Conservation (phyloP, 2,888 invertebrate species). For the Lamproptera curius region DNA sequence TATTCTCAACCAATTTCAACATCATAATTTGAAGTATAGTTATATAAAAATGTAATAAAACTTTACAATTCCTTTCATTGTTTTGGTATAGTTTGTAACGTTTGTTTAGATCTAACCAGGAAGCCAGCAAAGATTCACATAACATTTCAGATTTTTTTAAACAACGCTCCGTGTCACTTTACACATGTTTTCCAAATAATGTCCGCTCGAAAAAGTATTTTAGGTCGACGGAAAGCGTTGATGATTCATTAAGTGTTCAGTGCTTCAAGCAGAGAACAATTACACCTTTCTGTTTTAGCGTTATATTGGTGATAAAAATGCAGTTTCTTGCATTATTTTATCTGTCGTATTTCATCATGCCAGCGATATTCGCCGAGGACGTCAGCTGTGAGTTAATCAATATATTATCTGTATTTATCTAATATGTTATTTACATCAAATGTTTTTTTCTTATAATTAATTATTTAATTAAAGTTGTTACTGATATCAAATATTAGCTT, state of each 20-base stretch:
- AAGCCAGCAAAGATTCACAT: slow-evolving; percentile 41
- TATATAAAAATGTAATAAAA: neutral
- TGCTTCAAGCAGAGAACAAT: slow-evolving; percentile 18
- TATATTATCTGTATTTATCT: neutral
- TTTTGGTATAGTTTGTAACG: slow-evolving; percentile 24
- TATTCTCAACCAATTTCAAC: too few species aligned
- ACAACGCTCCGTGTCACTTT: slow-evolving; percentile 39
- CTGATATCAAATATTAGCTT: neutral
- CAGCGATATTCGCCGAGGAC: slow-evolving; percentile 52
- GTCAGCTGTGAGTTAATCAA: slow-evolving; percentile 60
- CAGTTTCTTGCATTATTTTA: slow-evolving; percentile 40
- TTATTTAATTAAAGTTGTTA: too few species aligned
- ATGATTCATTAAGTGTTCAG: slow-evolving; percentile 23
- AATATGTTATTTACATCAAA: too few species aligned
- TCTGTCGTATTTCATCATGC: slow-evolving; percentile 40
- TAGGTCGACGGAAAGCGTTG: slow-evolving; percentile 29
- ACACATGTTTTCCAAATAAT: slow-evolving; percentile 60
- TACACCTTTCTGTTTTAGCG: slow-evolving; percentile 24
- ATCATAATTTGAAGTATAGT: too few species aligned
- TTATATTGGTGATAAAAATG: slow-evolving; percentile 38
- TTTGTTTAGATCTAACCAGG: slow-evolving; percentile 44
- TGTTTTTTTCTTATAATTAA: neutral
- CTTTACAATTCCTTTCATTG: slow-evolving; percentile 1
- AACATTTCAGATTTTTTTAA: slow-evolving; percentile 50
- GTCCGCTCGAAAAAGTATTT: slow-evolving; percentile 48